phyloP scores from a whole-genome alignment of 1,140 invertebrate genomes.

The Piezodorus guildinii region DNA sequence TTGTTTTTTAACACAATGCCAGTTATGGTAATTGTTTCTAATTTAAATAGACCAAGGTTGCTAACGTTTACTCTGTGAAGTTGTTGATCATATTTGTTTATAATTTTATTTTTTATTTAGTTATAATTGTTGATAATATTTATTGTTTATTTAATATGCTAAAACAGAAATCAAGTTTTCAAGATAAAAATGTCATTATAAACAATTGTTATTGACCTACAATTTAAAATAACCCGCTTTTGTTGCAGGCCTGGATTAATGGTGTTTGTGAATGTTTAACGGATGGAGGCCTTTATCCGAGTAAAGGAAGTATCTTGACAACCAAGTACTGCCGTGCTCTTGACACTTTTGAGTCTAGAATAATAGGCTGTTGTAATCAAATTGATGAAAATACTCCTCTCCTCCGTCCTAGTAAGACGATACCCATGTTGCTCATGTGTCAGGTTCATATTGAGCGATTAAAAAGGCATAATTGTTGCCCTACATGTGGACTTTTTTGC shows the following conservation, averaged over 20 bases:
- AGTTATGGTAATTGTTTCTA: too few species aligned
- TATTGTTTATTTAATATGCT: too few species aligned
- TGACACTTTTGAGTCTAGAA: conserved; percentile 63
- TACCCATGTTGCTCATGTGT: conserved; percentile 77
- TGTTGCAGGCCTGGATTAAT: neutral
- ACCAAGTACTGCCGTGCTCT: conserved; percentile 52
- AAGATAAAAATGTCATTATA: too few species aligned
- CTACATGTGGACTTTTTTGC: conserved; percentile 81
- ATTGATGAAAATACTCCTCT: conserved; percentile 44
- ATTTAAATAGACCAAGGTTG: too few species aligned
- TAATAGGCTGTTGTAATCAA: conserved; percentile 69
- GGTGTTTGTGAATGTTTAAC: conserved; percentile 8
- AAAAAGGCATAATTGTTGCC: conserved; percentile 74
- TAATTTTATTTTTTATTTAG: too few species aligned
- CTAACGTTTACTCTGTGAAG: too few species aligned
- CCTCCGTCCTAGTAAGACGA: conserved; percentile 59
- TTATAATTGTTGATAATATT: too few species aligned
- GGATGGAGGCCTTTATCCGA: conserved; percentile 7
- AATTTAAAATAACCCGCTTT: neutral
- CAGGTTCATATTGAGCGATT: conserved; percentile 65
- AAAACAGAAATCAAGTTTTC: neutral
- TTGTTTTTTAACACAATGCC: too few species aligned
- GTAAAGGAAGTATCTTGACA: neutral
- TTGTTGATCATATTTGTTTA: too few species aligned
- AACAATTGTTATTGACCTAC: too few species aligned